Conservation (phyloP, 2,113 vertebrate species). For the Mellivora capensis region DNA sequence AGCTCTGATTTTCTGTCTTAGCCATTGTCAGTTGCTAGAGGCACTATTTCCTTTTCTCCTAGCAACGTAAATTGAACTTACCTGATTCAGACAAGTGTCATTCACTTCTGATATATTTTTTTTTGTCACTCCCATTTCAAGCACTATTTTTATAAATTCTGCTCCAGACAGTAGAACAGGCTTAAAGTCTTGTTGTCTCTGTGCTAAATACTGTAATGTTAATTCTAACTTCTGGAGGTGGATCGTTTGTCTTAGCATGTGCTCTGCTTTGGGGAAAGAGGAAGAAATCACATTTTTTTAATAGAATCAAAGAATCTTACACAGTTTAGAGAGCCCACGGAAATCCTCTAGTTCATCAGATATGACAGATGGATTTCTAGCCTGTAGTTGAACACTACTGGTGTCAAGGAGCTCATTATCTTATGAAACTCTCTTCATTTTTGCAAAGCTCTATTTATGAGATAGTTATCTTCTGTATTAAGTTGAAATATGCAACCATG, state of each 20-base stretch:
- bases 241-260: conserved; percentile 49
- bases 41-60: conserved; percentile 66
- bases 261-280: conserved; percentile 19
- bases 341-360: background rate
- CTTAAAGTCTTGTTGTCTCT: conserved; percentile 5
- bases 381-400: background rate
- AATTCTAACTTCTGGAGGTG: conserved; percentile 42
- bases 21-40: conserved; percentile 56
- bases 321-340: background rate
- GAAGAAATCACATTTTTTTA: background rate
- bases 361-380: background rate
- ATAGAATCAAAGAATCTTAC: background rate
- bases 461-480: background rate
- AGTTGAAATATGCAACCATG: background rate
- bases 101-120: conserved; percentile 42
- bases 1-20: conserved; percentile 70
- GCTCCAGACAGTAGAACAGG: background rate
- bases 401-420: background rate
- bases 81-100: conserved; percentile 65
- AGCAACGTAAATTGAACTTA: conserved; percentile 68
- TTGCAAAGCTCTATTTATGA: background rate
- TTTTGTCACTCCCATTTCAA: conserved; percentile 26
- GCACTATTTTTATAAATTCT: conserved; percentile 29
- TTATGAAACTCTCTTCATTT: background rate
- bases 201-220: background rate